These are phyloP conservation scores for Cydia fagiglandana DNA, from an alignment of 1,140 invertebrate genomes.

Conservation along the genomic window DNA sequence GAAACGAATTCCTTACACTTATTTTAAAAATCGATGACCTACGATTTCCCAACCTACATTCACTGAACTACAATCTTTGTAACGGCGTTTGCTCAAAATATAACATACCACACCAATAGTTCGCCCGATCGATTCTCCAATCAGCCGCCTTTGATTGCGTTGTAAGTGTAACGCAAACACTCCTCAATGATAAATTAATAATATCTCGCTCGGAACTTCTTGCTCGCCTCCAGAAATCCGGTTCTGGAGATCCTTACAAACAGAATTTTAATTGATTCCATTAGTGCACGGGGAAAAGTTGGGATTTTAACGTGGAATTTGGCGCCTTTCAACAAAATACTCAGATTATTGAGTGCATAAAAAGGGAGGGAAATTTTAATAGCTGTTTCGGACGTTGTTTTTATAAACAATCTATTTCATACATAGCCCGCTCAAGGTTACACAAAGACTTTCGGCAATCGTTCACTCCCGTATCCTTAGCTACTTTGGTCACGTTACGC, in stretches of 20 bases:
- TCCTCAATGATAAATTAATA: slow-evolving; percentile 28
- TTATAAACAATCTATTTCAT: too few species aligned
- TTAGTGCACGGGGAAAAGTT: neutral
- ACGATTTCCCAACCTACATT: too few species aligned
- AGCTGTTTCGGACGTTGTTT: too few species aligned
- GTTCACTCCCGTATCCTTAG: too few species aligned
- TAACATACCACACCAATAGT: neutral
- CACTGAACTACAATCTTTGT: too few species aligned
- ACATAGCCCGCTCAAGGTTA: too few species aligned
- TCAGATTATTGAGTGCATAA: too few species aligned
- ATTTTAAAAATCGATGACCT: too few species aligned
- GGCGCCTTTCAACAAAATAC: neutral
- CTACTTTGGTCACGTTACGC: too few species aligned
- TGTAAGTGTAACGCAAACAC: slow-evolving; percentile 29
- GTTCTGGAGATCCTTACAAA: slow-evolving; percentile 9
- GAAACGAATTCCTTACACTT: too few species aligned
- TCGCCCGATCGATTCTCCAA: slow-evolving; percentile 22
- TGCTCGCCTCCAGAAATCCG: neutral
- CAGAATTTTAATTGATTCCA: slow-evolving; percentile 26
- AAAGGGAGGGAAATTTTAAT: too few species aligned
- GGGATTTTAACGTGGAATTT: neutral
- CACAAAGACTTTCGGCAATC: too few species aligned
- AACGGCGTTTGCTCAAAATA: neutral
- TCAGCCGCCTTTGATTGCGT: slow-evolving; percentile 11
- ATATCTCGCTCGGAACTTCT: neutral